These are phyloP conservation scores for Mesembrinibis cayennensis DNA, from an alignment of 2,113 vertebrate species.

Conservation along the genomic window DNA sequence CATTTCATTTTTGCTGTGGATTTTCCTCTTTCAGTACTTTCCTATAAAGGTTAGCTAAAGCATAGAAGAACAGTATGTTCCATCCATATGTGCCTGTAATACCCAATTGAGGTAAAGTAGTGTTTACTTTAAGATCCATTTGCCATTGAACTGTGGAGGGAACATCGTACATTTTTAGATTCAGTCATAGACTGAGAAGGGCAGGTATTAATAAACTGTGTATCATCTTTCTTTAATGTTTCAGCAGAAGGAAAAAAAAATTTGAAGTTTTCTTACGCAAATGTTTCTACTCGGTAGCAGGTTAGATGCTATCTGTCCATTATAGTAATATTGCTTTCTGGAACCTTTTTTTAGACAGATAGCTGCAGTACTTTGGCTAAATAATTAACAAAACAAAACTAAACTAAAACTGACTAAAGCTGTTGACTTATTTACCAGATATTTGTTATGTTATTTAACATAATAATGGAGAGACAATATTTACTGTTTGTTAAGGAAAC, in stretches of 20 bases:
- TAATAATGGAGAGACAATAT: neutral
- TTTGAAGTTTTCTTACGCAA: neutral
- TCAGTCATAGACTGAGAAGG: neutral
- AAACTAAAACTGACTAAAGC: neutral
- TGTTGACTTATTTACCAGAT: neutral
- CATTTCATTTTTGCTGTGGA: neutral
- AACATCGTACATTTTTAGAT: neutral
- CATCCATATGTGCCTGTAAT: neutral
- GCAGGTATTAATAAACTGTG: neutral
- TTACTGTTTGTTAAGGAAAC: neutral
- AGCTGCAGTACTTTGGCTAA: neutral
- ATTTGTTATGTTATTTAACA: neutral
- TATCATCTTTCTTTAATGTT: neutral
- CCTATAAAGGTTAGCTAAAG: neutral
- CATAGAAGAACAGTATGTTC: neutral
- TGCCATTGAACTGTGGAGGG: neutral
- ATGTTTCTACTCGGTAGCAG: neutral
- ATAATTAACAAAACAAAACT: neutral
- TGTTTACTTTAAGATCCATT: slow-evolving; percentile 23
- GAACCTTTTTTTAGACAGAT: neutral
- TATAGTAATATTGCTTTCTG: neutral
- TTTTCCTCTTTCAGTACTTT: neutral
- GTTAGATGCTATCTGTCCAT: neutral
- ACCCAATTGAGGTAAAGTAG: neutral
- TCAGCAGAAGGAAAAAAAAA: neutral